Conservation (phyloP, 2,797 vertebrate species). For the Columba guinea region DNA sequence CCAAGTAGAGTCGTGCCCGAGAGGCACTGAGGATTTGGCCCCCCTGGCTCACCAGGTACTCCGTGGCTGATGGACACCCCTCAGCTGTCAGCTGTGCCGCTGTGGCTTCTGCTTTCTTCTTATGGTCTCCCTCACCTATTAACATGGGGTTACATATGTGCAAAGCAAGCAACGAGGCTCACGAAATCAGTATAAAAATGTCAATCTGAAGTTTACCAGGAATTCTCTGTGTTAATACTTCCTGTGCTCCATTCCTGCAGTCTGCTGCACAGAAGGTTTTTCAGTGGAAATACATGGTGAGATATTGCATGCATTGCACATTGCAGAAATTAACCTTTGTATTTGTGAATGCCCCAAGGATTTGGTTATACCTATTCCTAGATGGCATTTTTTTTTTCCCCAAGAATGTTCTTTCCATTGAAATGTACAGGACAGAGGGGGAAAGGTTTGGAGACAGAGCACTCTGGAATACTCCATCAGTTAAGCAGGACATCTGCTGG, state of each 20-base stretch:
- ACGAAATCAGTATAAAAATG: background rate
- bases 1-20: fast-evolving
- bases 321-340: background rate
- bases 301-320: fast-evolving
- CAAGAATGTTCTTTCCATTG: background rate
- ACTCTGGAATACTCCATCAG: background rate
- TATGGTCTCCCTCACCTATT: background rate
- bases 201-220: background rate
- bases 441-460: background rate
- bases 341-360: background rate
- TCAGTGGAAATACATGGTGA: background rate
- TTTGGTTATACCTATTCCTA: background rate
- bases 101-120: background rate
- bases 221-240: background rate
- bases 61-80: background rate
- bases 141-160: fast-evolving
- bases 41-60: fast-evolving
- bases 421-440: background rate
- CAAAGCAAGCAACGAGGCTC: background rate
- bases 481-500: background rate
- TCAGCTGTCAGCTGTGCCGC: background rate
- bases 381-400: background rate
- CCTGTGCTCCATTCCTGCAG: background rate
- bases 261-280: background rate
- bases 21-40: background rate